phyloP scores from a whole-genome alignment of 2,888 invertebrate genomes.

The Ceraclea dissimilis region DNA sequence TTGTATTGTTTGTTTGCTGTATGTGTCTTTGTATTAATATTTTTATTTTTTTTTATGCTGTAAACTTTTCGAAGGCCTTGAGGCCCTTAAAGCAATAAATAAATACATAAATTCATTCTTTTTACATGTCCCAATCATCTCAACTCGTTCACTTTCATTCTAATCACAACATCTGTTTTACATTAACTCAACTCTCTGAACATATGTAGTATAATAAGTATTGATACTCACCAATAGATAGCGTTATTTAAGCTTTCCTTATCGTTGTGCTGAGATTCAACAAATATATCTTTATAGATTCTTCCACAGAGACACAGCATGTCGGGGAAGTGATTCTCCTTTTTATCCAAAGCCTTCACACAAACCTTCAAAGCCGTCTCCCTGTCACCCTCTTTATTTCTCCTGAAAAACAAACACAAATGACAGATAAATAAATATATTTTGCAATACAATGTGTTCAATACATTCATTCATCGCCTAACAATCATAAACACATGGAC shows the following conservation, averaged over 20 bases:
- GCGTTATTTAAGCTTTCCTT: slow-evolving; percentile 82
- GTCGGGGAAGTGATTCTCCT: slow-evolving; percentile 94
- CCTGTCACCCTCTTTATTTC: slow-evolving; percentile 90
- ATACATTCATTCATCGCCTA: not conserved
- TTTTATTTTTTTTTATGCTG: no score
- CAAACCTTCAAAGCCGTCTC: slow-evolving; percentile 91
- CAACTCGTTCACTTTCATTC: no score
- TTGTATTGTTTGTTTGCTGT: no score
- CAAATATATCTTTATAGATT: slow-evolving; percentile 95
- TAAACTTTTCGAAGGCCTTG: no score
- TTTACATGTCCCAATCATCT: no score
- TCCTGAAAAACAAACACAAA: slow-evolving; percentile 40
- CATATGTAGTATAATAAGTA: no score
- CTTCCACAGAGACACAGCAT: slow-evolving; percentile 96
- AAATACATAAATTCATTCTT: not conserved
- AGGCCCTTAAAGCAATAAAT: no score
- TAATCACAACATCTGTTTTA: no score
- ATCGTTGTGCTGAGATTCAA: slow-evolving; percentile 89
- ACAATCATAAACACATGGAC: no score
- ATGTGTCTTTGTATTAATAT: no score
- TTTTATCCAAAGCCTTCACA: slow-evolving; percentile 81
- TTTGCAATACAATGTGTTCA: no score
- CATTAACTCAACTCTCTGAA: no score
- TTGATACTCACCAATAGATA: slow-evolving; percentile 83
- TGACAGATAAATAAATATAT: not conserved